Conservation (phyloP, 2,113 vertebrate species). For the Chinchilla lanigera region DNA sequence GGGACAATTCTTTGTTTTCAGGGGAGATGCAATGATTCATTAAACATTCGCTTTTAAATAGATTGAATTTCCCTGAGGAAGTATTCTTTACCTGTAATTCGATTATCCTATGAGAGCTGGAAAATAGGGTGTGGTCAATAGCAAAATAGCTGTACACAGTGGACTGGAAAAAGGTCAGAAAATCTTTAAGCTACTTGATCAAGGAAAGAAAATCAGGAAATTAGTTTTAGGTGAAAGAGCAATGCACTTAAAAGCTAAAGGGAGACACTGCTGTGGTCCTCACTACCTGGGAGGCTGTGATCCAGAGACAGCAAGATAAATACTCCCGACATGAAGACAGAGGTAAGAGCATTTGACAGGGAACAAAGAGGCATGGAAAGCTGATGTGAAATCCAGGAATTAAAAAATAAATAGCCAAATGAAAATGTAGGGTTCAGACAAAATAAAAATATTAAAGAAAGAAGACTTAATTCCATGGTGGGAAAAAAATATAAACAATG, state of each 20-base stretch:
- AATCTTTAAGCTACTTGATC: neutral
- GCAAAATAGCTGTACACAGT: neutral
- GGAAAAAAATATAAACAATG: neutral
- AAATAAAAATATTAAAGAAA: neutral
- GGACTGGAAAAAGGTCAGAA: neutral
- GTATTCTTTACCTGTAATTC: neutral
- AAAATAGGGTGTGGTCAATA: neutral
- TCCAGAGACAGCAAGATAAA: neutral
- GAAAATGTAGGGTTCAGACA: neutral
- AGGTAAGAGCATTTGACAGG: neutral
- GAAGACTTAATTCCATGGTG: neutral
- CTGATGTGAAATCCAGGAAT: neutral
- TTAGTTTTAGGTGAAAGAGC: neutral
- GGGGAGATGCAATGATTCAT: neutral
- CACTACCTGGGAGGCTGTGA: neutral
- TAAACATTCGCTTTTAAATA: neutral
- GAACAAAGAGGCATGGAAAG: neutral
- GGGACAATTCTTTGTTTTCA: constrained; percentile 20
- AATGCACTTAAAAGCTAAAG: neutral
- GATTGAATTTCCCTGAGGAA: neutral
- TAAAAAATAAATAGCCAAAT: neutral
- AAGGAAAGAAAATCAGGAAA: neutral
- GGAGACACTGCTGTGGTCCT: neutral
- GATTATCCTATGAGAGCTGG: neutral
- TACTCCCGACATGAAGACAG: no score